phyloP scores from a whole-genome alignment of 2,888 invertebrate genomes.

The Stenotaenia linearis region DNA sequence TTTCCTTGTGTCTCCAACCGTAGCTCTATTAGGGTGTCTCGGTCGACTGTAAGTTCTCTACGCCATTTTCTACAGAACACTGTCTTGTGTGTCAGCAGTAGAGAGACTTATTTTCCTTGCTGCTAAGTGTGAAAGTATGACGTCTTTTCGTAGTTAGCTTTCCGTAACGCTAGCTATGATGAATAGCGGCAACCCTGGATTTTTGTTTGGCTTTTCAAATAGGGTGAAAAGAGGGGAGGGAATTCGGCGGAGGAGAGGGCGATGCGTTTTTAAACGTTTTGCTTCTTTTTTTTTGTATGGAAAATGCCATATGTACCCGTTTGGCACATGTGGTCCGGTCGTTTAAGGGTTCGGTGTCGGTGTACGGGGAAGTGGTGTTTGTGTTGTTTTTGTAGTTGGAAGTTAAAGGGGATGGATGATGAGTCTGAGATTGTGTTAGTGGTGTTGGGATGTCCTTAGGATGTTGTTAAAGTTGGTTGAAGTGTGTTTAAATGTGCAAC shows the following conservation, averaged over 20 bases:
- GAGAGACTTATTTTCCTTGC: conserved; percentile 33
- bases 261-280: background rate
- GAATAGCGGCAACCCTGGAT: conserved; percentile 26
- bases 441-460: background rate
- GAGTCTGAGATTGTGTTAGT: background rate
- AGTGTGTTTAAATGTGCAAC: too few relatives aligned
- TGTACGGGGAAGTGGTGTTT: background rate
- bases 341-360: background rate
- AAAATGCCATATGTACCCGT: background rate
- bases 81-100: conserved; percentile 6
- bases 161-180: conserved; percentile 32
- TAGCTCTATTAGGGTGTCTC: conserved; percentile 21
- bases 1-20: conserved; percentile 24
- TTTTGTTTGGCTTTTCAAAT: conserved; percentile 1
- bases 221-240: background rate
- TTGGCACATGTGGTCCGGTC: background rate
- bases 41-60: conserved; percentile 22
- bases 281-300: background rate
- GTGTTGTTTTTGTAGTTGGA: background rate
- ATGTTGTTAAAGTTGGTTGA: too few relatives aligned
- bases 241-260: conserved; percentile 11
- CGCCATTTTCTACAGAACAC: conserved; percentile 23
- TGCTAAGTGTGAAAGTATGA: conserved; percentile 33
- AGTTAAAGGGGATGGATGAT: too few relatives aligned
- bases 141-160: conserved; percentile 28